Conservation (phyloP, 2,113 vertebrate genomes). For the Apteryx mantelli region DNA sequence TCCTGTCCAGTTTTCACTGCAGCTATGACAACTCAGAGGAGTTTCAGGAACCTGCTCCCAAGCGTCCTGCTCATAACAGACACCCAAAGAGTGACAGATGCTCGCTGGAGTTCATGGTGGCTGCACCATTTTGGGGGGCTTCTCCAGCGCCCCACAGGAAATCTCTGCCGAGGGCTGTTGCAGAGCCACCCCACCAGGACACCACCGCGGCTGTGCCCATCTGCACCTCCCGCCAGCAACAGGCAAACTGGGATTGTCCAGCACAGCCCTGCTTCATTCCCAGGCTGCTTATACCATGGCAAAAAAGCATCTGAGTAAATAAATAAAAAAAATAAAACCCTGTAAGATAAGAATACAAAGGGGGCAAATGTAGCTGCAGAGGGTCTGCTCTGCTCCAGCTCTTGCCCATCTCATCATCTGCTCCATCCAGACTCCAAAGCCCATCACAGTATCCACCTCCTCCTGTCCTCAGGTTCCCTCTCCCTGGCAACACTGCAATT, state of each 20-base stretch:
- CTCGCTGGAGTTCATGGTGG: not conserved
- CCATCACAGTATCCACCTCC: accelerated
- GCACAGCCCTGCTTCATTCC: not conserved
- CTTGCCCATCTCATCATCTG: not conserved
- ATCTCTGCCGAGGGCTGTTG: not conserved
- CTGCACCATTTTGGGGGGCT: not conserved
- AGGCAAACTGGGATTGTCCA: not conserved
- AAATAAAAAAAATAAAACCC: not conserved
- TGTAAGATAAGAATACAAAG: not conserved
- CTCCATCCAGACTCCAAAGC: not conserved
- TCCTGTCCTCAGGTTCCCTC: not conserved
- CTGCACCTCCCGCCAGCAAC: accelerated
- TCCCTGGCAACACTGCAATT: not conserved
- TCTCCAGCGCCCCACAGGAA: not conserved
- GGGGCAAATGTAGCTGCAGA: not conserved
- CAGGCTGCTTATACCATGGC: not conserved
- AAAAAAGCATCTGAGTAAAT: not conserved
- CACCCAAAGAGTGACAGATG: accelerated
- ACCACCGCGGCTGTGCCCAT: not conserved
- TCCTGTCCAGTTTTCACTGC: not conserved
- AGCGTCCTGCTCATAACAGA: accelerated
- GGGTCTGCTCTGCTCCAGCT: not conserved
- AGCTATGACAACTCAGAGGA: not conserved
- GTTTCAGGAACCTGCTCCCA: not conserved
- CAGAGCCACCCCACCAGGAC: too few relatives aligned